Conservation (phyloP, 2,113 vertebrate species). For the Chaetodon trifascialis region DNA sequence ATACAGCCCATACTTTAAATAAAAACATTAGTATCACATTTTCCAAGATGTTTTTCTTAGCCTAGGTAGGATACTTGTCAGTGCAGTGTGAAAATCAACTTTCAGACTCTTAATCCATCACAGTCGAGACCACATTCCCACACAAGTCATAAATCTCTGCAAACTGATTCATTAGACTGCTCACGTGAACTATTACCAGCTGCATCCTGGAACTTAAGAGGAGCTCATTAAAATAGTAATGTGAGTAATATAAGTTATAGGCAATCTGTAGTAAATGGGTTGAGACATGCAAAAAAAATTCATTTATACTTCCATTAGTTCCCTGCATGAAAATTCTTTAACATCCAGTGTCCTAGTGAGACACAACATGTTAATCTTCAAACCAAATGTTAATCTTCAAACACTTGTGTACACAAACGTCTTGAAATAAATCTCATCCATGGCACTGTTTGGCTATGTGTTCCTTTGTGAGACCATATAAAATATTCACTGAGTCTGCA, state of each 20-base stretch:
- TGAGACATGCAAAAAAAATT: neutral
- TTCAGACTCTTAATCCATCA: neutral
- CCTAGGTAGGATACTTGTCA: neutral
- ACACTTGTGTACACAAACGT: neutral
- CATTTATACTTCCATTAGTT: neutral
- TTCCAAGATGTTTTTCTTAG: neutral
- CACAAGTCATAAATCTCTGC: neutral
- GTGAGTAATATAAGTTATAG: neutral
- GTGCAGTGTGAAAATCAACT: neutral
- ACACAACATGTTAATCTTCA: neutral
- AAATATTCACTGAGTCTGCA: neutral
- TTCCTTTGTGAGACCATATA: constrained; percentile 15
- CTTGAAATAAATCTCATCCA: neutral
- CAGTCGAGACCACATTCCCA: neutral
- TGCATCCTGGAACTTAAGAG: neutral
- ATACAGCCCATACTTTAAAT: neutral
- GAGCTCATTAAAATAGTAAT: neutral
- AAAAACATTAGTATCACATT: neutral
- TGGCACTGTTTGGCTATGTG: no score
- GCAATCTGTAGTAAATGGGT: neutral
- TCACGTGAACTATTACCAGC: neutral
- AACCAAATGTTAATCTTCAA: constrained; percentile 2
- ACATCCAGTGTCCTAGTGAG: neutral
- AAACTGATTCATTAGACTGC: neutral
- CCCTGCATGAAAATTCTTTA: neutral